These are phyloP conservation scores for Xanthostigma xanthostigma DNA, from an alignment of 2,888 invertebrate genomes.

Conservation along the genomic window DNA sequence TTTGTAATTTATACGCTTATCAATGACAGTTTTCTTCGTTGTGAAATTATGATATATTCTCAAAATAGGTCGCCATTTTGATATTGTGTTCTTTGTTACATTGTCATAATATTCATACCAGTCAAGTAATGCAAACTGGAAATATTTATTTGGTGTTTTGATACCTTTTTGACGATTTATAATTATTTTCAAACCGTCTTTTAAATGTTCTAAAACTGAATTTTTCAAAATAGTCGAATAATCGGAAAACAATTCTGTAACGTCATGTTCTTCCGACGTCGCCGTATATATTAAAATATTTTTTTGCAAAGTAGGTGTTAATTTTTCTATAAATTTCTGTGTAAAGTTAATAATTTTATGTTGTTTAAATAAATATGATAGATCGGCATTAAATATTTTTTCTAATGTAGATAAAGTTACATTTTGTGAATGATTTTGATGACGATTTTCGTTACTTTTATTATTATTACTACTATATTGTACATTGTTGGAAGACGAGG, in stretches of 20 bases:
- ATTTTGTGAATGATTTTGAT: too few species aligned
- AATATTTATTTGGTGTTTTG: conserved; percentile 5
- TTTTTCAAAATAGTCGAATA: conserved; percentile 7
- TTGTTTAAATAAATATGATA: too few species aligned
- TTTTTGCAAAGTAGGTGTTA: conserved; percentile 9
- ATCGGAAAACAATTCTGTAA: conserved; percentile 9
- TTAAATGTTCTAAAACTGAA: conserved; percentile 12
- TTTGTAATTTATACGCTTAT: conserved; percentile 18
- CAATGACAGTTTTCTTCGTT: not conserved
- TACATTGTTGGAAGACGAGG: too few species aligned
- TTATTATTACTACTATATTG: too few species aligned
- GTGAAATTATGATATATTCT: conserved; percentile 7
- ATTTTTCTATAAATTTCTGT: not conserved
- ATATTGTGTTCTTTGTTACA: not conserved
- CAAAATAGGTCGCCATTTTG: conserved; percentile 3
- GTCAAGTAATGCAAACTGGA: conserved; percentile 23
- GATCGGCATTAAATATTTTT: too few species aligned
- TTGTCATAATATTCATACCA: conserved; percentile 20
- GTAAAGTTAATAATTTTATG: not conserved
- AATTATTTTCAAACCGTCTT: conserved; percentile 11
- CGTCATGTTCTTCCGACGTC: conserved; percentile 9
- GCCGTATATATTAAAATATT: conserved; percentile 13
- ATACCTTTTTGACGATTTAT: conserved; percentile 4
- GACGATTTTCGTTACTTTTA: too few species aligned
- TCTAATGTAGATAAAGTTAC: too few species aligned